Evolutionary conservation across 2,113 vertebrate species (phyloP).

Genomic region (Cinclus mexicanus): DNA sequence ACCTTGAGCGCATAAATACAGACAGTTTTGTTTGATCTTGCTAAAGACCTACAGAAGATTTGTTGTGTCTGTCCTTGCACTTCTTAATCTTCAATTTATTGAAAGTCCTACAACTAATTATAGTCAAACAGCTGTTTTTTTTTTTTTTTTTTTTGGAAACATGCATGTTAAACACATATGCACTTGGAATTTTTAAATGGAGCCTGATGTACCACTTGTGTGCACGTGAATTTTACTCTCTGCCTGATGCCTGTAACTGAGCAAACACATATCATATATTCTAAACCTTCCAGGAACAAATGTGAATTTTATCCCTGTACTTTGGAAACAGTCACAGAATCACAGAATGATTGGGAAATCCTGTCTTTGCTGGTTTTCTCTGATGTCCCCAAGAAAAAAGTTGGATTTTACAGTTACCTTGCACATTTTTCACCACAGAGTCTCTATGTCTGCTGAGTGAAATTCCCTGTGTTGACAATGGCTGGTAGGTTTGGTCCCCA

Average conservation of each 20-base stretch:
- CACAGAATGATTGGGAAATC: background rate
- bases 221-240: background rate
- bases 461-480: fast-evolving
- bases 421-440: background rate
- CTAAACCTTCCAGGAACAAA: background rate
- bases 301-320: background rate
- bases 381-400: background rate
- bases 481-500: background rate
- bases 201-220: background rate
- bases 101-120: background rate
- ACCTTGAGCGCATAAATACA: background rate
- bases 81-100: background rate
- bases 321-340: background rate
- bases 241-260: background rate
- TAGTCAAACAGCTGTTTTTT: background rate
- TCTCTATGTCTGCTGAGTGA: background rate
- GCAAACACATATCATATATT: background rate
- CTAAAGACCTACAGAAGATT: background rate
- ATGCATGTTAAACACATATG: background rate
- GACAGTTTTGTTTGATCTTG: background rate
- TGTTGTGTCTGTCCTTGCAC: background rate
- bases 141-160: background rate
- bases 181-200: background rate
- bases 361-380: background rate
- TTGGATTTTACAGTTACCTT: background rate